Base-by-base conservation (phyloP, 2,113 vertebrate species). In the Tragelaphus imberbis region DNA sequence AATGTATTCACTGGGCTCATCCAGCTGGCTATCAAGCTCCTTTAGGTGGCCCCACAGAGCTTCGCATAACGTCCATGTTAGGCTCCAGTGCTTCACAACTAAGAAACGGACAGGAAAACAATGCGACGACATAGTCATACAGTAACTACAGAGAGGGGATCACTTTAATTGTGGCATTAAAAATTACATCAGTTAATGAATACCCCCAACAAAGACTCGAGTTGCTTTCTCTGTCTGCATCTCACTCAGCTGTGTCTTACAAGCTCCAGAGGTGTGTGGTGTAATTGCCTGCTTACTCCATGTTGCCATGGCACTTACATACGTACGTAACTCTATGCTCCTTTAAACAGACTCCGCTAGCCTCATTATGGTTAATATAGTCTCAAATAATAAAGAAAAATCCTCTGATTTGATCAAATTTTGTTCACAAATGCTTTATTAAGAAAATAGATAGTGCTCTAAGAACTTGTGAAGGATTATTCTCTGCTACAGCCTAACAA, bases 31-130 rank as follows among this genome's bases (percentile, higher is more conserved):
- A 23, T 99, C 99, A 12, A 98, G 58, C 44, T 99, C 99, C 25
- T 98, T 98, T 90, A 99, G 63, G 5, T 97, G 98, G 3, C 99
- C 99, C 99, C 99, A 99, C 0, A 99, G 93, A 0, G 99, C 99
- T 97, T 99, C 99, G 9, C 99, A 99, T 19, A 99, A 90, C 0
- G 99, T 99, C 99, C 99, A 99, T 0, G 99, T 99, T 97, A 99
- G 97, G 30, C 97, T 98, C 99, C 99, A 99, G 96, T 99, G 98
- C n/a, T 98, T 98, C 91, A 99, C 98, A 3, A 97, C 99, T 99
- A 98, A 75, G 53, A 92, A 7, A 30, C 11, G 12, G 19, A 94
- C 13, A 97, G 28, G 33, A 88, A 79, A 27, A 27, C 17, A 97
- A 77, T 36, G 19, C 6, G 47, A 88, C 36, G n/a, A 96, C 25